Conservation (phyloP, 1,140 invertebrate genomes). For the Diorhabda carinulata region DNA sequence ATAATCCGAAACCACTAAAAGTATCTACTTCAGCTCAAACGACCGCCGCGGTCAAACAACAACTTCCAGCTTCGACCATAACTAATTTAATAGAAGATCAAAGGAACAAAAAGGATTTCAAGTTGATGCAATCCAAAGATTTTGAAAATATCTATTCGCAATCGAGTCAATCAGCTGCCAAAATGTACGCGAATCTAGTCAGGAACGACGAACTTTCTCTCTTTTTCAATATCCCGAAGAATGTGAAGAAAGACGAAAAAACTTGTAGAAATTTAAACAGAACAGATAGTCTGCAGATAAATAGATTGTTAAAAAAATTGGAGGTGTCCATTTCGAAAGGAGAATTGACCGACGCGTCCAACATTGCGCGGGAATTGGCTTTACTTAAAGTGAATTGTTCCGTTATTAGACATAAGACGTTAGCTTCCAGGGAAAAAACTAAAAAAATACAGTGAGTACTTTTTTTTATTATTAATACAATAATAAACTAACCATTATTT, state of each 20-base stretch:
- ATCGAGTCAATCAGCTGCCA: conserved; percentile 31
- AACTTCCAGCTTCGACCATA: conserved; percentile 23
- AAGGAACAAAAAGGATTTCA: conserved; percentile 33
- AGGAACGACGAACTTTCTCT: conserved; percentile 38
- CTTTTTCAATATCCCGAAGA: conserved; percentile 47
- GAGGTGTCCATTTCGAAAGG: conserved; percentile 66
- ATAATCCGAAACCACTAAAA: conserved; percentile 40
- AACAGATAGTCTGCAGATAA: conserved; percentile 57
- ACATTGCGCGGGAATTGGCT: conserved; percentile 66
- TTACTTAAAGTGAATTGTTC: conserved; percentile 63
- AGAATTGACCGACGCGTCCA: conserved; percentile 62
- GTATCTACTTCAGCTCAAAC: conserved; percentile 41
- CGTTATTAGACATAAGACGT: conserved; percentile 54
- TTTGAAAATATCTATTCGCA: conserved; percentile 46
- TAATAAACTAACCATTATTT: neutral
- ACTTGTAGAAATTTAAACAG: conserved; percentile 20
- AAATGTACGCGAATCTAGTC: conserved; percentile 43
- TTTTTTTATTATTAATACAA: neutral
- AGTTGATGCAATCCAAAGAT: conserved; percentile 44
- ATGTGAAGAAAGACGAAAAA: conserved; percentile 39
- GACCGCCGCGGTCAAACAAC: conserved; percentile 30
- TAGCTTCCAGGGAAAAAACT: conserved; percentile 12
- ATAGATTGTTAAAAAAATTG: conserved; percentile 59
- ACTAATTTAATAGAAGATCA: conserved; percentile 31
- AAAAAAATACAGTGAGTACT: conserved; percentile 37